Evolutionary conservation across 2,797 vertebrate species (phyloP).

Genomic region (Pantherophis vulpinus): DNA sequence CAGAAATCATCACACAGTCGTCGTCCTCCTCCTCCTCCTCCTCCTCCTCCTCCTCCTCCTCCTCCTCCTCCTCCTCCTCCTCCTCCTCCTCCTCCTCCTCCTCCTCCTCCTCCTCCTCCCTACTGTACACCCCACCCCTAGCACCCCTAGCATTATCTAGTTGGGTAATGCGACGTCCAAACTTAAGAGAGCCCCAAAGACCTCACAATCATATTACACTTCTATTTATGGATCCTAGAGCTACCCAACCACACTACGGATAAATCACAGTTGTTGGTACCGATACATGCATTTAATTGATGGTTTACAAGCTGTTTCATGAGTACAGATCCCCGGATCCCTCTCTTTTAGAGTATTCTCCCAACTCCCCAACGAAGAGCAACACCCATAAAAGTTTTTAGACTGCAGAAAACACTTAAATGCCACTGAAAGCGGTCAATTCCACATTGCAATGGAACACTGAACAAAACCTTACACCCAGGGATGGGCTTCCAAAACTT

Average conservation of each 20-base stretch:
- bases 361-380: background rate
- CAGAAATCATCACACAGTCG: background rate
- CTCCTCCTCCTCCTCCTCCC: background rate
- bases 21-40: fast-evolving
- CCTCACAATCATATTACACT: background rate
- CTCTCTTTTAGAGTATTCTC: background rate
- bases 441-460: background rate
- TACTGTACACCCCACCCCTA: no score
- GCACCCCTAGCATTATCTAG: no score
- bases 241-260: background rate
- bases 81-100: background rate
- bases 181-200: background rate
- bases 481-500: no score
- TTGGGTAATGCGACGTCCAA: background rate
- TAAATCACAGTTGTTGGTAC: background rate
- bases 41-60: no score
- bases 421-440: background rate
- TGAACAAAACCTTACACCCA: background rate
- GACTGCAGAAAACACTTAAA: background rate
- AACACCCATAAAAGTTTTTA: background rate
- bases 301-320: background rate
- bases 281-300: background rate
- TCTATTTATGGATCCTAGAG: background rate
- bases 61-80: no score
- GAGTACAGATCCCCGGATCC: background rate